Evolutionary conservation across 64 coral and sea anemone genomes (phyloP).

Genomic region (Porites lutea): DNA sequence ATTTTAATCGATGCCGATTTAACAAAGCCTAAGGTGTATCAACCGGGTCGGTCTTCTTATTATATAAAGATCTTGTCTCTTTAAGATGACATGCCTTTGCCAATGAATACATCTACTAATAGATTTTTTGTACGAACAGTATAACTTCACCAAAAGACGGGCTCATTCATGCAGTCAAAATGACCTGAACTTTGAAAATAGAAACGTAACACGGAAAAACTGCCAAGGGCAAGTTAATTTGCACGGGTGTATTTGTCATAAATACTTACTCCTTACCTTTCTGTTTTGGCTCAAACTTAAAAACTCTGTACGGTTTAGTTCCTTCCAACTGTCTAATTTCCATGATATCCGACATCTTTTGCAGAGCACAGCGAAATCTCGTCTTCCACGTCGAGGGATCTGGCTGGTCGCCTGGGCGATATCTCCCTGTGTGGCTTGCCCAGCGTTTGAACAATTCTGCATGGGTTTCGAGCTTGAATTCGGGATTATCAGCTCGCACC

Average conservation of each 20-base stretch:
- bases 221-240: neutral
- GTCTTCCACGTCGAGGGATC: conserved; percentile 90
- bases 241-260: neutral
- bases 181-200: too few relatives aligned
- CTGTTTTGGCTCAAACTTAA: conserved; percentile 76
- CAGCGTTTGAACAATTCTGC: conserved; percentile 83
- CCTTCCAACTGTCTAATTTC: conserved; percentile 82
- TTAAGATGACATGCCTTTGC: too few relatives aligned
- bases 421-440: conserved; percentile 85
- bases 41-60: too few relatives aligned
- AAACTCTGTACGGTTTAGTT: conserved; percentile 76
- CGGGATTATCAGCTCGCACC: conserved; percentile 87
- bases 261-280: conserved; percentile 46
- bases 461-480: conserved; percentile 79
- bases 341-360: conserved; percentile 87
- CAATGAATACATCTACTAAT: too few relatives aligned
- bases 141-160: too few relatives aligned
- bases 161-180: too few relatives aligned
- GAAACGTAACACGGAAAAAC: too few relatives aligned
- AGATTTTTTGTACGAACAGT: too few relatives aligned
- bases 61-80: too few relatives aligned
- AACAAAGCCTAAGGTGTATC: too few relatives aligned
- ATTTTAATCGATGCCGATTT: too few relatives aligned
- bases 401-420: conserved; percentile 68
- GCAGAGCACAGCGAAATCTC: conserved; percentile 87